Percentiles rank a stretch among this genome's conserved stretches.
Evolutionary conservation across 2,888 invertebrate species (phyloP).

Genomic region (Epirrita christyi): DNA sequence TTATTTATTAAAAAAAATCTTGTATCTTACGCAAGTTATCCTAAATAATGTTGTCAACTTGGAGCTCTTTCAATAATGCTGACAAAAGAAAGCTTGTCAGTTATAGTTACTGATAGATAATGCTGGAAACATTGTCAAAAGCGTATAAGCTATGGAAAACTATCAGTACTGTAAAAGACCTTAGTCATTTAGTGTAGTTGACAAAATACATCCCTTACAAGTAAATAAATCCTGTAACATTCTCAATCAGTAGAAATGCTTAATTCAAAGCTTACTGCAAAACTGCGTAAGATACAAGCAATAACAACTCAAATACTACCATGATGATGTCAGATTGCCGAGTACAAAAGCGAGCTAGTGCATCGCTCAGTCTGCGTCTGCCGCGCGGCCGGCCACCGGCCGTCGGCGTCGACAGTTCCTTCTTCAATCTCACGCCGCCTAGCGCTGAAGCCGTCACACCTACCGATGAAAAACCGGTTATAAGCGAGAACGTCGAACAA

Average conservation of each 20-base stretch:
- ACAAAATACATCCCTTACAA: not conserved
- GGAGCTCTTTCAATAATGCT: too few species aligned
- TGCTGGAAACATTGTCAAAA: too few species aligned
- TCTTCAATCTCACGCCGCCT: constrained; percentile 79
- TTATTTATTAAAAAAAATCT: constrained; percentile 13
- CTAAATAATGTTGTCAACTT: too few species aligned
- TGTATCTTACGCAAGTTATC: constrained; percentile 39
- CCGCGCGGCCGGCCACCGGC: constrained; percentile 76
- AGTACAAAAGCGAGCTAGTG: constrained; percentile 75
- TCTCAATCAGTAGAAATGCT: not conserved
- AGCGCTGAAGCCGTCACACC: constrained; percentile 76
- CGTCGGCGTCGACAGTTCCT: constrained; percentile 65
- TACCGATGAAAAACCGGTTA: constrained; percentile 51
- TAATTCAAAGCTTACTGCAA: not conserved
- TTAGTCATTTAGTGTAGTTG: too few species aligned
- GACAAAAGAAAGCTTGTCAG: too few species aligned
- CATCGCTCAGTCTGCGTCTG: constrained; percentile 71
- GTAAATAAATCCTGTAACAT: not conserved
- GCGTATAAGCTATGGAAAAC: too few species aligned
- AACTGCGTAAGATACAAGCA: constrained; percentile 44
- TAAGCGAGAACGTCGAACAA: constrained; percentile 49
- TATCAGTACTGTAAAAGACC: too few species aligned
- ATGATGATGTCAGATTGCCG: constrained; percentile 75
- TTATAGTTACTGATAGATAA: too few species aligned
- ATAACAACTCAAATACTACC: constrained; percentile 39